phyloP scores from a whole-genome alignment of 2,113 vertebrate species.

The Alectura lathami region DNA sequence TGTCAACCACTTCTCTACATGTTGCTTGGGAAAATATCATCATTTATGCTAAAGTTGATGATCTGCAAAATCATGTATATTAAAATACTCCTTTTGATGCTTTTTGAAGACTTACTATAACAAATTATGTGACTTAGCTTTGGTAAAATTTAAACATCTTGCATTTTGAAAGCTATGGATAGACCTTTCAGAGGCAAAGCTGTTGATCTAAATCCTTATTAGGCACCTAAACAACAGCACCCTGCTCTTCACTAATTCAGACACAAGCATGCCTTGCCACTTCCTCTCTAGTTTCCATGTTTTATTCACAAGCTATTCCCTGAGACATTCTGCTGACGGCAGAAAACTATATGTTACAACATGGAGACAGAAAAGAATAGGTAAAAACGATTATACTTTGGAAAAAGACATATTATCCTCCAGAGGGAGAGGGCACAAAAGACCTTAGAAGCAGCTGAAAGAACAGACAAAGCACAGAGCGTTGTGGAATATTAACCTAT shows the following conservation, averaged over 20 bases:
- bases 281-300: not conserved
- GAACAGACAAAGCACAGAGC: not conserved
- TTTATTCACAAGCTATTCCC: not conserved
- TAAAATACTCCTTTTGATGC: not conserved
- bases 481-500: not conserved
- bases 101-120: not conserved
- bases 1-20: not conserved
- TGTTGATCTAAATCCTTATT: not conserved
- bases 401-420: not conserved
- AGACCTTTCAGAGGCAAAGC: not conserved
- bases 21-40: not conserved
- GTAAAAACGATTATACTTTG: not conserved
- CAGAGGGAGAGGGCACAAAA: not conserved
- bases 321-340: not conserved
- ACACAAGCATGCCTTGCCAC: fast-evolving
- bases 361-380: not conserved
- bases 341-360: not conserved
- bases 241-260: not conserved
- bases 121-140: not conserved
- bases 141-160: not conserved
- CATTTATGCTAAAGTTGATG: not conserved
- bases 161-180: not conserved
- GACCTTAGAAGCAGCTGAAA: not conserved
- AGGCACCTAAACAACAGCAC: not conserved
- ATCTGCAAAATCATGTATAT: not conserved